Percentiles rank a stretch among this genome's conserved stretches.
Conservation (phyloP, 2,113 vertebrate genomes). For the Mesitornis unicolor region DNA sequence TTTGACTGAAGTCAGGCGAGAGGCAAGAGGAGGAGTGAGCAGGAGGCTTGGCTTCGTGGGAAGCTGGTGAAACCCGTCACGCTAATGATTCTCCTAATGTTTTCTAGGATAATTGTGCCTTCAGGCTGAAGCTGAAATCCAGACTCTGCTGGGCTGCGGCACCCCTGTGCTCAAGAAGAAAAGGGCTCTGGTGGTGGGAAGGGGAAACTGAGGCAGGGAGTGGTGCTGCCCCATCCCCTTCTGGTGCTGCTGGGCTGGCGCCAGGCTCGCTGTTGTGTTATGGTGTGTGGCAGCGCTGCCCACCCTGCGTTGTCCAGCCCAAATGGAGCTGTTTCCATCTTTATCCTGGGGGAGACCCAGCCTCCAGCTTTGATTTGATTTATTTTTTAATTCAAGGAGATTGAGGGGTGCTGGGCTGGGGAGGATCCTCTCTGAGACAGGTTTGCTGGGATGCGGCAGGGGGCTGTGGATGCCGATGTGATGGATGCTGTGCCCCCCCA, state of each 20-base stretch:
- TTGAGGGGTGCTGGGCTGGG: rapidly evolving
- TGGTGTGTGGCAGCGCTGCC: not conserved
- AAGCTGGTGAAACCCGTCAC: not conserved
- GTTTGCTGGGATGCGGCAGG: not conserved
- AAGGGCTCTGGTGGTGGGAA: not conserved
- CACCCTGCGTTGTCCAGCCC: not conserved
- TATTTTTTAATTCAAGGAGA: not conserved
- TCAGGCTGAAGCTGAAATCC: not conserved
- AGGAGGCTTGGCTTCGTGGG: not conserved
- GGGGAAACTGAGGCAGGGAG: slow-evolving; percentile 30
- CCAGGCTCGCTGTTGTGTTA: rapidly evolving
- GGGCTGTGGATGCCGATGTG: not conserved
- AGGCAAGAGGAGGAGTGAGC: not conserved
- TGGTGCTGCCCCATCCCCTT: not conserved
- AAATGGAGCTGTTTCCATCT: not conserved
- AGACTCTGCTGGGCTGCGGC: not conserved
- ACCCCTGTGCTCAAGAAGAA: not conserved
- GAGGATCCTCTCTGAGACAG: not conserved
- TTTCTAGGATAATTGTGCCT: not conserved
- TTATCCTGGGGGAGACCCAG: not conserved
- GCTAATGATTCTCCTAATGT: not conserved
- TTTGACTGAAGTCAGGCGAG: slow-evolving; percentile 24
- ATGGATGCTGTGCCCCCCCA: not conserved
- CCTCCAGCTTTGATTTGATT: not conserved
- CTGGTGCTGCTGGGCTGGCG: not conserved